Evolutionary conservation across 2,113 vertebrate genomes (phyloP).

Genomic region (Sinocyclocheilus anshuiensis): DNA sequence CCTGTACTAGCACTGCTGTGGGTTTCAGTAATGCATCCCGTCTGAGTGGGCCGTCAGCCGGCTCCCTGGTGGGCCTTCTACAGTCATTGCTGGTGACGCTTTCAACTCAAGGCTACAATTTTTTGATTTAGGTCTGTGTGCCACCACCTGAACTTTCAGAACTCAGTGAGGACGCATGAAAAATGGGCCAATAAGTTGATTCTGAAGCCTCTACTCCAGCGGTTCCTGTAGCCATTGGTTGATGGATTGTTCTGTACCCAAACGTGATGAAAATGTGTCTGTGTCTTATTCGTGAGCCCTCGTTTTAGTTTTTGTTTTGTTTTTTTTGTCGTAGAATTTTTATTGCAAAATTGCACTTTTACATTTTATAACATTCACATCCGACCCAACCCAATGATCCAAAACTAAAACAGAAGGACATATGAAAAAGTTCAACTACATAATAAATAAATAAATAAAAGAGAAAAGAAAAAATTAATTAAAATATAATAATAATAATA

Average conservation of each 20-base stretch:
- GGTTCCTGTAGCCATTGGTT: conserved; percentile 27
- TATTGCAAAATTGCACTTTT: too few species aligned
- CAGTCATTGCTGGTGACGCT: conserved; percentile 32
- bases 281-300: conserved; percentile 33
- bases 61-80: conserved; percentile 19
- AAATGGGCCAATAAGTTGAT: conserved; percentile 45
- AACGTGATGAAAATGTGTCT: conserved; percentile 46
- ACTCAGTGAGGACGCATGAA: conserved; percentile 45
- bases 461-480: not conserved
- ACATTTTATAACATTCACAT: too few species aligned
- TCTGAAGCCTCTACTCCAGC: conserved; percentile 41
- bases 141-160: conserved; percentile 25
- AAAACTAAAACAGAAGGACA: too few species aligned
- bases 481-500: not conserved
- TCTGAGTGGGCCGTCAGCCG: not conserved
- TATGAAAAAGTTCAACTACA: not conserved
- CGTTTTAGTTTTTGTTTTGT: not conserved
- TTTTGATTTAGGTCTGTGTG: conserved; percentile 50
- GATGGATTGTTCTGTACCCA: conserved; percentile 25
- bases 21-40: conserved; percentile 10
- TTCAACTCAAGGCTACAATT: conserved; percentile 44
- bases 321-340: not conserved
- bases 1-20: not conserved
- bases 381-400: too few species aligned
- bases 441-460: not conserved